These are phyloP conservation scores for Augochlorella aurata DNA, from an alignment of 2,888 invertebrate genomes.

Conservation along the genomic window DNA sequence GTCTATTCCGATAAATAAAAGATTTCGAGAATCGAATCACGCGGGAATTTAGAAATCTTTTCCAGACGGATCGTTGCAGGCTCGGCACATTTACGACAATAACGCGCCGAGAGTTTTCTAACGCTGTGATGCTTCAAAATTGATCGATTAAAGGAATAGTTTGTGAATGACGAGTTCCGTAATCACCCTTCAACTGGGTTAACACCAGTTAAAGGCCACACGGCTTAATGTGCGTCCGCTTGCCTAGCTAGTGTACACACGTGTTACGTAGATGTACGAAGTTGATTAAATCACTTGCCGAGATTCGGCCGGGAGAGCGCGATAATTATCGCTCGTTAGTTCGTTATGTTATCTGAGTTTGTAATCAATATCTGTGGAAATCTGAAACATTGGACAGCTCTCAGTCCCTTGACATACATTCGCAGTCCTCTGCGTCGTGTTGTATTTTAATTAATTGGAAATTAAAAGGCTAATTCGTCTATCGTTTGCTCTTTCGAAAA, in stretches of 20 bases:
- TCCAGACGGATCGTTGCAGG: neutral
- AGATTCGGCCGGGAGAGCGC: constrained; percentile 67
- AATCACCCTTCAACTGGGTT: constrained; percentile 50
- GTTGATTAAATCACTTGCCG: constrained; percentile 75
- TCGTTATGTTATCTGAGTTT: constrained; percentile 73
- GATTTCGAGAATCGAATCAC: neutral
- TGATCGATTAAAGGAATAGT: constrained; percentile 21
- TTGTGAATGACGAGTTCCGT: constrained; percentile 34
- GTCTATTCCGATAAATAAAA: neutral
- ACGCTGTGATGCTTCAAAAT: neutral
- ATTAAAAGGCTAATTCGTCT: constrained; percentile 47
- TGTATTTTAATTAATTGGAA: constrained; percentile 57
- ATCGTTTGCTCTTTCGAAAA: neutral
- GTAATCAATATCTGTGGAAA: constrained; percentile 74
- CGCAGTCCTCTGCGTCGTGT: constrained; percentile 8
- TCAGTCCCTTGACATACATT: neutral
- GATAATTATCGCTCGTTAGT: constrained; percentile 77
- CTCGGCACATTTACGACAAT: neutral
- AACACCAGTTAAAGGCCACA: constrained; percentile 44
- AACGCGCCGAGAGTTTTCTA: neutral
- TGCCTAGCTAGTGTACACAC: constrained; percentile 18
- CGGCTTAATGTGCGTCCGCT: constrained; percentile 39
- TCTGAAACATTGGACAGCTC: constrained; percentile 47
- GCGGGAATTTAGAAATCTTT: neutral
- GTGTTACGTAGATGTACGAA: constrained; percentile 44